Evolutionary conservation across 2,113 vertebrate species (phyloP), one percentile per base, ranked within the genome.

Genomic region (Elephas maximus): DNA sequence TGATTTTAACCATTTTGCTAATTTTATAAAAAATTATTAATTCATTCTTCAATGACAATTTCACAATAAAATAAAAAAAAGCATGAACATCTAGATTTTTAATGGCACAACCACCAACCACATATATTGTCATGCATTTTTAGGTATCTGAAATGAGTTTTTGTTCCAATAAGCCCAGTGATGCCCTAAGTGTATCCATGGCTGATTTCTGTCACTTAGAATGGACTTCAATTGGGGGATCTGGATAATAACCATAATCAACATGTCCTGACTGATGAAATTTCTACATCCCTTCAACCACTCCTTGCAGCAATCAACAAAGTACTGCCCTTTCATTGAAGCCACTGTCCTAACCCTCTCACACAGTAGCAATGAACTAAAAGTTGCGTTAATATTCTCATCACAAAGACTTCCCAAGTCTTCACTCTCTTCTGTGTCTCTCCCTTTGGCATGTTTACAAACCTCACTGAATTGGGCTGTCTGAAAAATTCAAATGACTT

Each of bases 361-460:
- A 63, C 5, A 81, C 2, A 9, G 77, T 3, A 62, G 45, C 33
- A 48, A 53, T 57, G 10, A 82, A 65, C 78, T 90, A 86, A 94
- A 96, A 85, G 71, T 8, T 23, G 21, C 9, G 5, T 90, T 88
- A 89, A 48, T 28, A 74, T 48, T 95, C 80, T 81, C 81, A 82
- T 87, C 53, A 94, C 69, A 87, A 69, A 88, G 73, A 74, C 21
- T 45, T 74, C 74, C 74, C 71, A 44, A 85, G 71, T 28, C 71
- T 93, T 76, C 79, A 51, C 62, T 89, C 81, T 53, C 33, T 88
- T 63, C 77, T 73, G 33, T 81, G 21, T 63, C 65, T 95, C 44
- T 92, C 73, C 44, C 41, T 93, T 86, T 71, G 84, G 71, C 86
- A 48, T 84, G 48, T 89, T 73, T 77, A 60, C 37, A 78, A 92